Base-by-base conservation (phyloP, 1,140 invertebrate genomes). In the Drosophila ficusphila region DNA sequence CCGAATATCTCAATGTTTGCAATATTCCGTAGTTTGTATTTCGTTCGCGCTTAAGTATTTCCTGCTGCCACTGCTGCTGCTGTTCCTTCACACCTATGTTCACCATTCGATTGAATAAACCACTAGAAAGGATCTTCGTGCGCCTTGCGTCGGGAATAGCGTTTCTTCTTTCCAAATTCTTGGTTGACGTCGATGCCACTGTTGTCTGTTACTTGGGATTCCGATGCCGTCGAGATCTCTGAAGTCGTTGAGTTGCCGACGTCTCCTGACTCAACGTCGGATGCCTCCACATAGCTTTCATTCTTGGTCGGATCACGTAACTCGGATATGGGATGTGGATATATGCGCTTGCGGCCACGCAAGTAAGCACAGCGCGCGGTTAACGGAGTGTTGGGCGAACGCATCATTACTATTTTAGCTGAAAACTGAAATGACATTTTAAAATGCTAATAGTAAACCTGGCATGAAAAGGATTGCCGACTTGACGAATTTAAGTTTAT, bases 41-140 rank as follows among this genome's bases (percentile, higher is more conserved):
- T 81, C 51, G 54, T 70, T 77, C 53, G 44, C 9, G 51, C 75
- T 64, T 58, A 60, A 72, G 60, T 60, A 47, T 61, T 39, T 36
- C 9, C 47, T 19, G 53, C 21, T 41, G 67, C 72, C 56, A 57
- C 71, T 75, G 46, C 56, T 44, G 75, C 75, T 79, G 52, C 57
- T 79, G 74, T 83, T 83, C 58, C 74, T 83, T 83, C 52, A 83
- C 79, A 79, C 54, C 53, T 51, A 38, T 74, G 61, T 60, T 57
- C 47, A 42, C 57, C 34, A 19, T 60, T 79, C 41, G 56, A 79
- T 76, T 58, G 81, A 74, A 33, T 29, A 57, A 67, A 73, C 38
- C 31, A 39, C 16, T 51, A 54, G 29, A 67, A 34, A 27, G 14
- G 5, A 42, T 39, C 1, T 6, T n/a, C 25, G 4, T 4, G 1